Evolutionary conservation across 1,140 invertebrate genomes (phyloP), one percentile per base, ranked within the genome.

Genomic region (Atopsyche davidsoni): DNA sequence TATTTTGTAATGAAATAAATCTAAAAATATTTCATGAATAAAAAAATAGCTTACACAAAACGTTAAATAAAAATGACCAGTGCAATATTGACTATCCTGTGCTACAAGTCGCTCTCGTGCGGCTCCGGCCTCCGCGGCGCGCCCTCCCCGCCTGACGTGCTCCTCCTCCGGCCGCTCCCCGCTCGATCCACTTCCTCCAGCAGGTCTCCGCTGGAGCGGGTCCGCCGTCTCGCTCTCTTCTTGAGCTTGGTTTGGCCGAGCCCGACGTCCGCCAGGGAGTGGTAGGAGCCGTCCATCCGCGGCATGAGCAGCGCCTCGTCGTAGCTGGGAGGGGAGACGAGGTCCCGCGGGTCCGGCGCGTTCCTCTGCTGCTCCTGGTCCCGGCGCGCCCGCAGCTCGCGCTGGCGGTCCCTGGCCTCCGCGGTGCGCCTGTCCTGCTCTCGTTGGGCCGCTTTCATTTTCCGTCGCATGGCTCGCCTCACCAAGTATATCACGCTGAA

Each of bases 251-350:
- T 78, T 53, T 50, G 67, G 66, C 58, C 75, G 45, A 47, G 72
- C 61, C 55, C 67, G 51, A 60, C 72, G 51, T 51, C 67, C 63
- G 70, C 63, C 55, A 82, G 67, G 13, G 78, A 82, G 57, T 76
- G 72, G 55, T 72, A 75, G 0, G 79, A 80, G 4, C 69, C 62
- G 52, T 75, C 76, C 42, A 79, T 53, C 59, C 80, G 78, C 13
- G 82, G 81, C 78, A 87, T 81, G 6, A 78, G 72, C 41, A 87
- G 69, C 9, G 83, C 85, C 66, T 86, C 84, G 53, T 79, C 79
- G 59, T 87, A 86, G n/a, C 77, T 80, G 1, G 85, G 85, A 43
- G 82, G 78, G 4, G 73, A 69, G 24, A 81, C 72, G 11, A 82
- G 65, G 67, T 86, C 83, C 46, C 80, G 64, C 62, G 75, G 70